Percentiles rank a stretch among this genome's conserved stretches.
These are phyloP conservation scores for Colius striatus DNA, from an alignment of 2,113 vertebrate genomes.

Conservation along the genomic window DNA sequence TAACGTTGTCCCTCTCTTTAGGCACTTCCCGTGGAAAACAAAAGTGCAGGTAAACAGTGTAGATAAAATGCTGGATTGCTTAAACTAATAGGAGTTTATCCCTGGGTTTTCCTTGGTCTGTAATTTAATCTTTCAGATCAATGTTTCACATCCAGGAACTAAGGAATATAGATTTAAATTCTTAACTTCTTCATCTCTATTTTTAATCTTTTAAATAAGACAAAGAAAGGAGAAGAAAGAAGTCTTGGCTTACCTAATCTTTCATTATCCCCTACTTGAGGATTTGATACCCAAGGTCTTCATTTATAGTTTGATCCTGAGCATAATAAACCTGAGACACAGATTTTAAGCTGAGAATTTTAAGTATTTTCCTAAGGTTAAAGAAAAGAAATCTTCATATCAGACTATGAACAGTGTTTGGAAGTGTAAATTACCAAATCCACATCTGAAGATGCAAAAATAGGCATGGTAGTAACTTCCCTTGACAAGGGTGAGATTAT, in stretches of 20 bases:
- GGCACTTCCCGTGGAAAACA: neutral
- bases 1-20: neutral
- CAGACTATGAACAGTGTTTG: neutral
- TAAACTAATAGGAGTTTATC: neutral
- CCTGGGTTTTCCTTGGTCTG: neutral
- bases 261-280: neutral
- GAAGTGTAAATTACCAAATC: neutral
- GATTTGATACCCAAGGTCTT: neutral
- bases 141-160: neutral
- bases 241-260: neutral
- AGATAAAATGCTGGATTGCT: neutral
- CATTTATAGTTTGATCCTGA: neutral
- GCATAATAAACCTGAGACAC: neutral
- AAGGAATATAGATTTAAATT: neutral
- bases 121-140: neutral
- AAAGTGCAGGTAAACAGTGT: neutral
- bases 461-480: neutral
- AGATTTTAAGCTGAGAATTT: neutral
- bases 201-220: neutral
- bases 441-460: neutral
- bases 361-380: neutral
- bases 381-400: neutral
- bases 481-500: neutral
- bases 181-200: neutral
- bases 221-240: neutral